Percentiles rank a stretch among this genome's conserved stretches.
Evolutionary conservation across 1,140 invertebrate genomes (phyloP).

Genomic region (Nephila pilipes): DNA sequence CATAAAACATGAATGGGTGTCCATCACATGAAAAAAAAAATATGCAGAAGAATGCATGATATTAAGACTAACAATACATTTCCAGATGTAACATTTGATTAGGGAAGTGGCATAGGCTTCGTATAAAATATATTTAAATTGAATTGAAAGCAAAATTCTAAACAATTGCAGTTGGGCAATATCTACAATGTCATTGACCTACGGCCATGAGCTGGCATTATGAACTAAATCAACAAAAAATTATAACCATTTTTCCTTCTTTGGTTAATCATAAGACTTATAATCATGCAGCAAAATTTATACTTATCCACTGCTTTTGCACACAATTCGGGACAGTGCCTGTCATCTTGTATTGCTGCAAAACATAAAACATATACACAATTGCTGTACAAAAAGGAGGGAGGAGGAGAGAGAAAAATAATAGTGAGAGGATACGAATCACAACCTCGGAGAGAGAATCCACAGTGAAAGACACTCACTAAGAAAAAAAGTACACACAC

Average conservation of each 20-base stretch:
- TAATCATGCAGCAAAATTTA: background rate
- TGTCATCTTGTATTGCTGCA: background rate
- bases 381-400: conserved; percentile 28
- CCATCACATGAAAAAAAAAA: too few relatives aligned
- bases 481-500: conserved; percentile 58
- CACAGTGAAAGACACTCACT: conserved; percentile 52
- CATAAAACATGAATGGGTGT: too few relatives aligned
- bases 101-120: background rate
- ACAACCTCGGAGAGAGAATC: conserved; percentile 52
- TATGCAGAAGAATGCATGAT: too few relatives aligned
- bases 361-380: conserved; percentile 50
- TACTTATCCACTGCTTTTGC: background rate
- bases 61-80: background rate
- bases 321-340: background rate
- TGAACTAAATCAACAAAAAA: conserved; percentile 39
- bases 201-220: background rate
- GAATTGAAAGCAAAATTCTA: background rate
- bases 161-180: conserved; percentile 4
- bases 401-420: background rate
- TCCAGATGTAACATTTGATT: background rate
- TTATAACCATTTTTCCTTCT: conserved; percentile 20
- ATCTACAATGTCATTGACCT: background rate
- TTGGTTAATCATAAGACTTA: conserved; percentile 33
- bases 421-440: conserved; percentile 7
- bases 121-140: conserved; percentile 13